phyloP scores from a whole-genome alignment of 2,113 vertebrate genomes.

The Lamprologus callipterus region DNA sequence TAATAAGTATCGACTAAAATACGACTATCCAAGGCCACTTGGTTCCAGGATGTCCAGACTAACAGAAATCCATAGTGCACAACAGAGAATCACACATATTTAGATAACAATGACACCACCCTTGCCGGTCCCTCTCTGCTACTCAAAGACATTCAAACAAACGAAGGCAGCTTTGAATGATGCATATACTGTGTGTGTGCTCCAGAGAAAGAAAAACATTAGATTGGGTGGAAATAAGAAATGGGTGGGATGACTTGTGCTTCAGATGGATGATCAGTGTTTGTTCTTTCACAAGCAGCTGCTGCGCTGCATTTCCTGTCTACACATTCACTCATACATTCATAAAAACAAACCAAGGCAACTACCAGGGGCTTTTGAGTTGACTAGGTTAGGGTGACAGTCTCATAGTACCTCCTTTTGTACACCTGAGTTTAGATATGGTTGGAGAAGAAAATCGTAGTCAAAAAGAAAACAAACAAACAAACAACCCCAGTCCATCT shows the following conservation, averaged over 20 bases:
- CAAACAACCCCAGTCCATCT: neutral
- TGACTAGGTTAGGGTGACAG: conserved; percentile 9
- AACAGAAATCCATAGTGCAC: conserved; percentile 60
- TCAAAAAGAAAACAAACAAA: neutral
- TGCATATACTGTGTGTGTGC: conserved; percentile 23
- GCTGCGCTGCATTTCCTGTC: conserved; percentile 6
- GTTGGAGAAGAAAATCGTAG: conserved; percentile 33
- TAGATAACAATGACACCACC: neutral
- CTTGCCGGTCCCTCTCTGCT: conserved; percentile 2
- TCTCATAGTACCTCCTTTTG: conserved; percentile 53
- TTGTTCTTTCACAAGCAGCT: neutral
- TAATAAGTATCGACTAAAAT: conserved; percentile 20
- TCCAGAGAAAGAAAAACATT: neutral
- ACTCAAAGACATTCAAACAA: conserved; percentile 50
- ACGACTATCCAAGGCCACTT: conserved; percentile 62
- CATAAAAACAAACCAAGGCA: conserved; percentile 53
- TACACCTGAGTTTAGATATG: conserved; percentile 68
- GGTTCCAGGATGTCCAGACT: conserved; percentile 45
- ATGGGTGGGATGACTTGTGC: neutral
- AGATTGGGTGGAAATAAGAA: neutral
- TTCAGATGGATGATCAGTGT: neutral
- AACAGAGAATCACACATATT: conserved; percentile 26
- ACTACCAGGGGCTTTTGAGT: conserved; percentile 31
- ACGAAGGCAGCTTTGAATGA: conserved; percentile 51
- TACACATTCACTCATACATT: conserved; percentile 66